Base-by-base conservation (phyloP, 30 jellyfish, hydroid and myxozoan genomes). In the Catostylus mosaicus region DNA sequence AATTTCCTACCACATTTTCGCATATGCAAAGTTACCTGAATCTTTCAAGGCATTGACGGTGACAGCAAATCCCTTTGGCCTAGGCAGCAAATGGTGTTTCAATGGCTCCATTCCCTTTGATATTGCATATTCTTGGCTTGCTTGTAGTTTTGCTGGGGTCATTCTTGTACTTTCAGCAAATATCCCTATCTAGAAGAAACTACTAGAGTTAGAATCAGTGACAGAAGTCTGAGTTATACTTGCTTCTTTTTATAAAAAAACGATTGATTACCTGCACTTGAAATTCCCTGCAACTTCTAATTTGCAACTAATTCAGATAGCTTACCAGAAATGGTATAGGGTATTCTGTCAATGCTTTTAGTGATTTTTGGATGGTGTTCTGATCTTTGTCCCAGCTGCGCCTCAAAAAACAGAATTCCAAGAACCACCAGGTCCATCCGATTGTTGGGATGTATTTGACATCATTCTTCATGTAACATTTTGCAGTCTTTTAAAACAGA, bases 381-480 rank as follows among this genome's bases (percentile, higher is more conserved):
- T 70, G 68, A 75, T 93, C 98, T 34, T 59, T 78, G 10, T 93
- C 88, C 97, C 97, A 93, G 78, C 77, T 87, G 50, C 98, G 73
- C 37, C 77, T 93, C 66, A 93, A 79, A 72, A 93, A 93, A 30
- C 89, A 92, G 46, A 50, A 93, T 32, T 87, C 98, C 35, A 91
- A 77, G 84, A 86, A 87, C 98, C 98, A 93, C 96, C 95, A 93
- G 22, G 89, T 22, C 98, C 98, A 93, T 10, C 98, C 98, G 43
- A 93, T 81, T 6, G 90, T 87, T 0, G 98, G 98, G 20, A 93
- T 31, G 74, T 68, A 93, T 61, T 93, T 87, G 27, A 86, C 40
- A 45, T 56, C 84, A 65, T 85, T 76, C 63, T 93, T 93, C 87
- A 88, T 72, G 60, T 35, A 77, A 38, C 85, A 72, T 71, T 93